Evolutionary conservation across 2,113 vertebrate species (phyloP).

Genomic region (Camelus dromedarius): DNA sequence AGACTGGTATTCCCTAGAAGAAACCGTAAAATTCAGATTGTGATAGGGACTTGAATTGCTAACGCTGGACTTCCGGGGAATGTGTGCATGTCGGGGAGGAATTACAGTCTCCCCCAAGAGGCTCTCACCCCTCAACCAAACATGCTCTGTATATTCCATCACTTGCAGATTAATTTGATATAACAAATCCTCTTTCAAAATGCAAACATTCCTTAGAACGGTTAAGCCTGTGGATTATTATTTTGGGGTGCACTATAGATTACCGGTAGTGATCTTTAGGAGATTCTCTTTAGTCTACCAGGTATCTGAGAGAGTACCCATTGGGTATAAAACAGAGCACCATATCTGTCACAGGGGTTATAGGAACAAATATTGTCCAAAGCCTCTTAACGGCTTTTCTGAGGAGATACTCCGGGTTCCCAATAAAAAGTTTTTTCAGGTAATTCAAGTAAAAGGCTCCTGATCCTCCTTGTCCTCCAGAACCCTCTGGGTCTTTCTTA

Average conservation of each 20-base stretch:
- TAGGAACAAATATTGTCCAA: not conserved
- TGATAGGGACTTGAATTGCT: not conserved
- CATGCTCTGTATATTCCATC: not conserved
- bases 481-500: not conserved
- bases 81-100: not conserved
- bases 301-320: not conserved
- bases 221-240: not conserved
- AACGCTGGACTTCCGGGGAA: not conserved
- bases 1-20: not conserved
- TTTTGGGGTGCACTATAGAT: not conserved
- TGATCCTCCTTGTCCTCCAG: not conserved
- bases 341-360: not conserved
- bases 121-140: not conserved
- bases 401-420: not conserved
- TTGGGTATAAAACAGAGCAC: not conserved
- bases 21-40: slow-evolving; percentile 4
- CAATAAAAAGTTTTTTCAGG: not conserved
- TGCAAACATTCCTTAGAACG: not conserved
- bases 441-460: not conserved
- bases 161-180: slow-evolving; percentile 35
- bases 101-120: not conserved
- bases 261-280: not conserved
- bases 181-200: slow-evolving; percentile 46
- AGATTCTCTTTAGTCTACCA: not conserved
- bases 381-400: not conserved